These are phyloP conservation scores for Psittacula echo DNA, from an alignment of 2,797 vertebrate species.

Conservation along the genomic window DNA sequence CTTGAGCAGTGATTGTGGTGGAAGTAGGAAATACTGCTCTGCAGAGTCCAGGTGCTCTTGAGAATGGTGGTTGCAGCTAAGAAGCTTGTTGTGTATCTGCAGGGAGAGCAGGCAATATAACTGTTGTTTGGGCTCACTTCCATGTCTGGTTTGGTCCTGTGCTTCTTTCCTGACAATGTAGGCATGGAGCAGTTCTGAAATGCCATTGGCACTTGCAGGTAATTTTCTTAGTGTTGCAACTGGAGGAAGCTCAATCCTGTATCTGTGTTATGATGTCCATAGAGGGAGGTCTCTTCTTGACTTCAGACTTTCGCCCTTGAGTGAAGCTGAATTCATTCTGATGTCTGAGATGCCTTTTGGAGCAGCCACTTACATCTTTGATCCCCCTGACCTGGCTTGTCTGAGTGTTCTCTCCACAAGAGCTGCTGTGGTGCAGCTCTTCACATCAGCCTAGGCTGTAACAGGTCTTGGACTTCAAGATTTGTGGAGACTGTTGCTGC, in stretches of 20 bases:
- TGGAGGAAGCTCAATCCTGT: not conserved
- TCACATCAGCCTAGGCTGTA: not conserved
- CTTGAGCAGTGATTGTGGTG: not conserved
- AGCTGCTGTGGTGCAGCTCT: not conserved
- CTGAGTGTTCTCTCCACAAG: not conserved
- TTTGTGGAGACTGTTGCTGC: not conserved
- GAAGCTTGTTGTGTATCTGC: not conserved
- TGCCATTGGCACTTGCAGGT: not conserved
- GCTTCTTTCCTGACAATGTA: not conserved
- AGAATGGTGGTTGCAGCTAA: not conserved
- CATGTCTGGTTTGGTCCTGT: not conserved
- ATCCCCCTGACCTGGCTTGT: not conserved
- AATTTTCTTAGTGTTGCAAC: not conserved
- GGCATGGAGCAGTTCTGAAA: not conserved
- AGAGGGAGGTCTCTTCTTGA: not conserved
- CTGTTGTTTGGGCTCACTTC: not conserved
- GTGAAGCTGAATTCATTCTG: not conserved
- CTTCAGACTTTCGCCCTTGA: not conserved
- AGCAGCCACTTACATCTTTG: not conserved
- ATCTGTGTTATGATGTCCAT: accelerated
- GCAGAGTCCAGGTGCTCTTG: not conserved
- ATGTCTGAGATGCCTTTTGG: not conserved
- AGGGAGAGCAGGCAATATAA: not conserved
- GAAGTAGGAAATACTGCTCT: not conserved
- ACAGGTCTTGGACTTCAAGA: not conserved